Conservation (phyloP, 1,140 invertebrate species). For the Sipha flava region DNA sequence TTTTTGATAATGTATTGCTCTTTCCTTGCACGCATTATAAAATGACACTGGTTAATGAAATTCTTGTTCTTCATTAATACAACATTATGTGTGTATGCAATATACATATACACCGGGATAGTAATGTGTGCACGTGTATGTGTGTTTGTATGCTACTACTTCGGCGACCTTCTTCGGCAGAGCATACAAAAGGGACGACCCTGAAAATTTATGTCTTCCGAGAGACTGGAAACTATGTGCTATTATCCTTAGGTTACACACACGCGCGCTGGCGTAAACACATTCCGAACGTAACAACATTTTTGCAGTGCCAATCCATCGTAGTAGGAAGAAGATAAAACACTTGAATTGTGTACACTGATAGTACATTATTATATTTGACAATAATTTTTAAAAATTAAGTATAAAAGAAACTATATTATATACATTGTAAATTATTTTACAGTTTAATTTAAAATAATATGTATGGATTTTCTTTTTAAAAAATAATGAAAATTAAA, state of each 20-base stretch:
- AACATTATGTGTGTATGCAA: slow-evolving; percentile 17
- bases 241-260: slow-evolving; percentile 26
- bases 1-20: slow-evolving; percentile 29
- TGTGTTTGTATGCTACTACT: neutral
- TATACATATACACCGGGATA: neutral
- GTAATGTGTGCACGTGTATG: neutral
- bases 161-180: neutral
- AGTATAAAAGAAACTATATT: no score
- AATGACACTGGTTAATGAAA: slow-evolving; percentile 33
- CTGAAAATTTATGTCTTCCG: slow-evolving; percentile 32
- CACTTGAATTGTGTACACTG: neutral
- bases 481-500: no score
- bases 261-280: neutral
- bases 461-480: no score
- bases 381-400: neutral
- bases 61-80: slow-evolving; percentile 33
- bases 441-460: no score
- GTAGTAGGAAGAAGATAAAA: neutral
- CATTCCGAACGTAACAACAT: slow-evolving; percentile 14
- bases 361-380: neutral
- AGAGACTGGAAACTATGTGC: slow-evolving; percentile 27
- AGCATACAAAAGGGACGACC: slow-evolving; percentile 24
- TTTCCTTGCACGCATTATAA: slow-evolving; percentile 5
- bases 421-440: no score
- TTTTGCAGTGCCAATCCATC: slow-evolving; percentile 3